Evolutionary conservation across 2,797 vertebrate genomes (phyloP), one percentile per base, ranked within the genome.

Genomic region (Paguma larvata): DNA sequence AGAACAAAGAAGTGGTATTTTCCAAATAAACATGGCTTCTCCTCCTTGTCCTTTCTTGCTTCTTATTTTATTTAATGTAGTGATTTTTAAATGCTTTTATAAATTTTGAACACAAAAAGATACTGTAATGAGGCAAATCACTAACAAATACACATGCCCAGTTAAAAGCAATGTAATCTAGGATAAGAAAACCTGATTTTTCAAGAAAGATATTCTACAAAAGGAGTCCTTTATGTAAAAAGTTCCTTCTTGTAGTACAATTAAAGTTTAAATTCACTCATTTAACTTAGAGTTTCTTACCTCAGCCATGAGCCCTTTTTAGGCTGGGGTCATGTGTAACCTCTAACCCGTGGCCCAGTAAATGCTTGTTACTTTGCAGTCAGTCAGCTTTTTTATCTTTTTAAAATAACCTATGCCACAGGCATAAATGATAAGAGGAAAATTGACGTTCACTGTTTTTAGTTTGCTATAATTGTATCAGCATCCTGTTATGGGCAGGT

Each of bases 61-160:
- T 48, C 73, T 46, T 48, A 75, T 16, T 75, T 75, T 75, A 48
- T 51, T 82, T 80, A 85, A 84, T 86, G 23, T 59, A 68, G 34
- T 93, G 68, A 72, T 72, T 92, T 97, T 97, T 84, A 87, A 93
- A 91, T 94, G 41, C 18, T 96, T 96, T 89, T 91, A 63, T 68
- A 85, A 91, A 38, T 96, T 93, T 59, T 53, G 65, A 89, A 51
- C 30, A 78, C 67, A 86, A 68, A 67, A 91, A 73, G 16, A 56
- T 68, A n/a, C 12, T 90, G 2, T 75, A 78, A 8, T 77, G 75
- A 96, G 77, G 72, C 70, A 94, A 88, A 59, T 32, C 56, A 62
- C 32, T 59, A 25, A 7, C 79, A 68, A 94, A 23, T 96, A 25
- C 88, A 32, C 68, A 30, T 67, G 34, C 32, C 67, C 48, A 51